phyloP scores from a whole-genome alignment of 2,113 vertebrate species.

The Megaceryle torquata region DNA sequence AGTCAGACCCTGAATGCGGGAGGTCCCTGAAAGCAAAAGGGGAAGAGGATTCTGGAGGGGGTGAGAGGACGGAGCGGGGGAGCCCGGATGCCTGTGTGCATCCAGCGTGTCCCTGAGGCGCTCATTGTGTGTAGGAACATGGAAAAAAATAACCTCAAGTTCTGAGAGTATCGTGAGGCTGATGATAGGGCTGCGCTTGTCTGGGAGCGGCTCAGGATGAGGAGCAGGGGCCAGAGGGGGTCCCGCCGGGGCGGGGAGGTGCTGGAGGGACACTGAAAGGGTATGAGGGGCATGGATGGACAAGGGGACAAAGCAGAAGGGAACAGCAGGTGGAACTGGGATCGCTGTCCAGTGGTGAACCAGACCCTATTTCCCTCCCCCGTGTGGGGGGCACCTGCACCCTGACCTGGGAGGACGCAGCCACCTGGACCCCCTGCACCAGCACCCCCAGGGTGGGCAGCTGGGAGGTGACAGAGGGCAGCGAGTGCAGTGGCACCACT shows the following conservation, averaged over 20 bases:
- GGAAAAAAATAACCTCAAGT: accelerated
- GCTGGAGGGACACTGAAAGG: background rate
- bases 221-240: accelerated
- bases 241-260: background rate
- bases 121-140: background rate
- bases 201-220: accelerated
- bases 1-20: background rate
- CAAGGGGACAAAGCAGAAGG: background rate
- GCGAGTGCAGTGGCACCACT: background rate
- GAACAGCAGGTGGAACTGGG: background rate
- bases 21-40: background rate
- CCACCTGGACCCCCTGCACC: accelerated
- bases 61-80: background rate
- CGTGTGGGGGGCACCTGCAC: accelerated
- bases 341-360: background rate
- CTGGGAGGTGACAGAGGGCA: background rate
- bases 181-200: accelerated
- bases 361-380: background rate
- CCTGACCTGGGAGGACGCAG: background rate
- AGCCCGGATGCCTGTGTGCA: background rate
- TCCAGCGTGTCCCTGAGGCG: background rate
- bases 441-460: background rate
- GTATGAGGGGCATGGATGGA: background rate
- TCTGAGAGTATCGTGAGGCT: accelerated
- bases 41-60: background rate